Evolutionary conservation across 2,113 vertebrate species (phyloP).

Genomic region (Agapornis roseicollis): DNA sequence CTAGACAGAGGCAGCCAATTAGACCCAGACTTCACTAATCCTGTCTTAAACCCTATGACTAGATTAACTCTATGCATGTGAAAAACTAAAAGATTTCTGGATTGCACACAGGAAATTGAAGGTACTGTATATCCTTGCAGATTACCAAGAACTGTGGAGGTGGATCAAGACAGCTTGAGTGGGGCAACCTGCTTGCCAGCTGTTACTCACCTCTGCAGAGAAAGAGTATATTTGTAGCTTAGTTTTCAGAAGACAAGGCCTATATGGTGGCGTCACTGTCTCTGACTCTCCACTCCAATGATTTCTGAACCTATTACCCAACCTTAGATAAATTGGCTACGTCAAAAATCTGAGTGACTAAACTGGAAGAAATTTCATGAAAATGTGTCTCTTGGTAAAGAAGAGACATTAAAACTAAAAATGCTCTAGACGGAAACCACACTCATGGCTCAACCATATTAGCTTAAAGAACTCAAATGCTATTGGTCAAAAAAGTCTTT

Average conservation of each 20-base stretch:
- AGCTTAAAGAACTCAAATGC: background rate
- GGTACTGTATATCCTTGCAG: background rate
- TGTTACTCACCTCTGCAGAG: background rate
- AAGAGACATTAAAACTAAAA: background rate
- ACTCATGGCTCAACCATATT: background rate
- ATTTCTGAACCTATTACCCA: background rate
- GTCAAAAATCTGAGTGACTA: background rate
- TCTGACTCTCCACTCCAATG: background rate
- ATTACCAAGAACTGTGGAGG: background rate
- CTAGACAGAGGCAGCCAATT: background rate
- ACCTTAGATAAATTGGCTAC: background rate
- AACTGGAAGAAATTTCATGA: background rate
- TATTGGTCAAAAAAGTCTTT: background rate
- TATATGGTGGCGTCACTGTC: background rate
- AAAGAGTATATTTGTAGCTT: background rate
- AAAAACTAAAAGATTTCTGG: background rate
- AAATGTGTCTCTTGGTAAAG: background rate
- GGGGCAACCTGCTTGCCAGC: background rate
- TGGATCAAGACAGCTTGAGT: background rate
- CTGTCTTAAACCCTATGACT: background rate
- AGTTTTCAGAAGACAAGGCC: background rate
- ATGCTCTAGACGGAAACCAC: background rate
- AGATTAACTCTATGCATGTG: background rate
- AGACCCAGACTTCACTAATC: background rate
- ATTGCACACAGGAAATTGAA: background rate